phyloP scores from a whole-genome alignment of 1,140 invertebrate genomes.

The Pemphigus obesinymphae region DNA sequence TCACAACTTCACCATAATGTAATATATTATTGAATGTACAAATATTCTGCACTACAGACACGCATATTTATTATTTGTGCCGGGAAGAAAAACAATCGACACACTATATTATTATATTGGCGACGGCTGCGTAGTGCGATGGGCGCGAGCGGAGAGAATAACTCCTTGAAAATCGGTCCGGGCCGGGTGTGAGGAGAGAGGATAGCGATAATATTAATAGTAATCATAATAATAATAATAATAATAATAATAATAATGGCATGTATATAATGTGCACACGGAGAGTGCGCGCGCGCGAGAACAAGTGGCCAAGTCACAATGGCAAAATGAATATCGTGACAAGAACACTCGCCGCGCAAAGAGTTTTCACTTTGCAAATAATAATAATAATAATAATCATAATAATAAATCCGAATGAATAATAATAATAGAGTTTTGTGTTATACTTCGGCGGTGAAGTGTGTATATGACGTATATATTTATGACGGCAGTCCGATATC shows the following conservation, averaged over 20 bases:
- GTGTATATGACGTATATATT: background rate
- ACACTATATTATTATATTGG: background rate
- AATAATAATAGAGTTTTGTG: constrained; percentile 25
- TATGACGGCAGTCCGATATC: constrained; percentile 10
- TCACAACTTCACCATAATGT: too few relatives aligned
- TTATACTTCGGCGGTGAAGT: background rate
- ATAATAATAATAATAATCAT: constrained; percentile 15
- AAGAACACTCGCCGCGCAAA: constrained; percentile 22
- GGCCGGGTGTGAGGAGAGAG: background rate
- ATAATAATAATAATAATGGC: background rate
- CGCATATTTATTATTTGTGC: too few relatives aligned
- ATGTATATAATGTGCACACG: background rate
- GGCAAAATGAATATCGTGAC: background rate
- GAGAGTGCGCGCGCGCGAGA: background rate
- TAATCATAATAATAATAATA: background rate
- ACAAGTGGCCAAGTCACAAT: constrained; percentile 34
- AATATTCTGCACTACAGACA: too few relatives aligned
- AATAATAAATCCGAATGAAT: constrained; percentile 32
- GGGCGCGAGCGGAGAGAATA: background rate
- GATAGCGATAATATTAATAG: constrained; percentile 5
- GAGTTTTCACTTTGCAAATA: constrained; percentile 36
- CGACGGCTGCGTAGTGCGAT: background rate
- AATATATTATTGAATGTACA: too few relatives aligned
- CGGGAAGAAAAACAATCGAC: background rate
- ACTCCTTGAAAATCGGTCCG: background rate